A percentile compares a stretch with the other conserved stretches of the same genome.
These are phyloP conservation scores for Caenorhabditis wallacei DNA, from an alignment of 2,888 invertebrate genomes.

Conservation along the genomic window DNA sequence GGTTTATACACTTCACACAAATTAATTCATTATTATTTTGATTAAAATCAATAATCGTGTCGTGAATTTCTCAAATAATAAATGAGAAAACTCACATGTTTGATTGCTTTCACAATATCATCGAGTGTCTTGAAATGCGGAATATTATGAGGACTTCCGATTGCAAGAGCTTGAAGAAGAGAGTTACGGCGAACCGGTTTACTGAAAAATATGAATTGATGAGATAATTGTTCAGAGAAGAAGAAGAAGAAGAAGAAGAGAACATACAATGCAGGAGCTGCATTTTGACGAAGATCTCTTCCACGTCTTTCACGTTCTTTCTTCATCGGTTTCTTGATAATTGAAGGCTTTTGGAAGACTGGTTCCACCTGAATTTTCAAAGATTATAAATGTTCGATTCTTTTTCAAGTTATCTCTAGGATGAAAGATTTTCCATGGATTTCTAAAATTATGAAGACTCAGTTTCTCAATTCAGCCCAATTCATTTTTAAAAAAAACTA, in stretches of 20 bases:
- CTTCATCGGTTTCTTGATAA: constrained; percentile 83
- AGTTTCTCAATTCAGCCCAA: too few relatives aligned
- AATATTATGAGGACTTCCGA: constrained; percentile 82
- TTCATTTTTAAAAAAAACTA: too few relatives aligned
- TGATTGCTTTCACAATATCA: constrained; percentile 81
- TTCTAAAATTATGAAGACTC: too few relatives aligned
- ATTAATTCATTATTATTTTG: constrained; percentile 17
- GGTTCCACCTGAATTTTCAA: constrained; percentile 73
- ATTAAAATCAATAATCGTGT: not conserved
- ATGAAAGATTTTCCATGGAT: too few relatives aligned
- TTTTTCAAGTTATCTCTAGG: too few relatives aligned
- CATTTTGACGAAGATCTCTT: constrained; percentile 80
- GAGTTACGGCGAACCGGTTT: constrained; percentile 82
- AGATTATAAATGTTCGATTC: not conserved
- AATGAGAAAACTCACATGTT: constrained; percentile 73
- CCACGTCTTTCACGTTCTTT: constrained; percentile 79
- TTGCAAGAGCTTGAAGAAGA: constrained; percentile 81
- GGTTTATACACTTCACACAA: constrained; percentile 30
- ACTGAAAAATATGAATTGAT: constrained; percentile 68
- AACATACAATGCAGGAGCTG: constrained; percentile 81
- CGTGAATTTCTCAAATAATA: too few relatives aligned
- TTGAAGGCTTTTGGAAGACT: constrained; percentile 80
- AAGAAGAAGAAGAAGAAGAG: not conserved
- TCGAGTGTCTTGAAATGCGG: constrained; percentile 83
- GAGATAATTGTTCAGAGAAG: too few relatives aligned